phyloP scores from a whole-genome alignment of 2,797 vertebrate genomes.

The Petrocephalus schoutedeni region DNA sequence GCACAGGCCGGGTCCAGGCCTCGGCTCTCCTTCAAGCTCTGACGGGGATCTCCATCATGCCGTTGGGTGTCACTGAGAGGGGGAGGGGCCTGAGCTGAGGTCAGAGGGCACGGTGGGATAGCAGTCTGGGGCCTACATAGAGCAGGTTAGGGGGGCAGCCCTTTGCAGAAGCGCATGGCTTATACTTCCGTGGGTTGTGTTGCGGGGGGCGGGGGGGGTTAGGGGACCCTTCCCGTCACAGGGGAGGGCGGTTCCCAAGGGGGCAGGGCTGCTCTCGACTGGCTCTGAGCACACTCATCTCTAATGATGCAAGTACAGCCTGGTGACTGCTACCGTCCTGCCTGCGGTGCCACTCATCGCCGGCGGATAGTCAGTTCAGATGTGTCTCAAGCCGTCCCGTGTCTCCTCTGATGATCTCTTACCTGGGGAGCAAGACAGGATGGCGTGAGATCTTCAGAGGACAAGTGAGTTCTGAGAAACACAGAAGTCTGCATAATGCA shows the following conservation, averaged over 20 bases:
- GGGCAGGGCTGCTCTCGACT: slow-evolving; percentile 10
- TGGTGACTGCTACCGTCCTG: neutral
- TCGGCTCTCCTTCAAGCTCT: slow-evolving; percentile 71
- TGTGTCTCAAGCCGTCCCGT: neutral
- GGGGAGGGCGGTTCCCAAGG: neutral
- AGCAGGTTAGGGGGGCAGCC: slow-evolving; percentile 1
- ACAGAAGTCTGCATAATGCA: neutral
- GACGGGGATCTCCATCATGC: slow-evolving; percentile 73
- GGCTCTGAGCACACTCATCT: slow-evolving; percentile 12
- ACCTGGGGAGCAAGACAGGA: slow-evolving; percentile 21
- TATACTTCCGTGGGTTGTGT: neutral
- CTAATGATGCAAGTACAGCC: neutral
- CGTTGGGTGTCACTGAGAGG: slow-evolving; percentile 49
- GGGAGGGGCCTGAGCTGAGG: slow-evolving; percentile 31
- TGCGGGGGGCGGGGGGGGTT: neutral
- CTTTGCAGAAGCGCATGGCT: slow-evolving; percentile 12
- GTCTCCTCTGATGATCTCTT: slow-evolving; percentile 16
- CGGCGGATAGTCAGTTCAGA: neutral
- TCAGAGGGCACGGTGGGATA: neutral
- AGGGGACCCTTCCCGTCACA: neutral
- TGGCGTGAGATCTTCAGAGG: neutral
- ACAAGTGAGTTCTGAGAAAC: neutral
- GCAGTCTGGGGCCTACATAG: slow-evolving; percentile 15
- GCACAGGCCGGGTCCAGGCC: slow-evolving; percentile 80
- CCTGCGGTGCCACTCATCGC: slow-evolving; percentile 11